A percentile compares a stretch with the other conserved stretches of the same genome.
Conservation (phyloP, 2,888 invertebrate species). For the Dicyrtomina minuta region DNA sequence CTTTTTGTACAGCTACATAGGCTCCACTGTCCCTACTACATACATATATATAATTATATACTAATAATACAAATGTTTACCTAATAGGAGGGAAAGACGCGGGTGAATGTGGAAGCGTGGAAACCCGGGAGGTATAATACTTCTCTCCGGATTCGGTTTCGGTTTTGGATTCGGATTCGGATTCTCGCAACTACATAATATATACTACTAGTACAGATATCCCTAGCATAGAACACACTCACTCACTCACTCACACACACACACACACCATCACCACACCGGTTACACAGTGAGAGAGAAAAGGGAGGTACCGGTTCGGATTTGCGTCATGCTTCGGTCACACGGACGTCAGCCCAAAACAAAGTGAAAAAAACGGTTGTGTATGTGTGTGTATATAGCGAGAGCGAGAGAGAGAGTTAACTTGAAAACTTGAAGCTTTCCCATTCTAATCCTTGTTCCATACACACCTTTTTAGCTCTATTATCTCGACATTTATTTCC, state of each 20-base stretch:
- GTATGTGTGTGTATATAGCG: conserved; percentile 14
- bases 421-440: conserved; percentile 11
- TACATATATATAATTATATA: no score
- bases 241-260: not conserved
- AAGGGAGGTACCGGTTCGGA: conserved; percentile 34
- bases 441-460: conserved; percentile 14
- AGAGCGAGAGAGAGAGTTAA: no score
- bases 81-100: not conserved
- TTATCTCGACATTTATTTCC: conserved; percentile 17
- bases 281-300: conserved; percentile 1
- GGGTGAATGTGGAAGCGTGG: not conserved
- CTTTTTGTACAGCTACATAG: no score
- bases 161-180: no score
- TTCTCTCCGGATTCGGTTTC: no score
- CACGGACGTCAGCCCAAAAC: conserved; percentile 54
- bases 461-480: conserved; percentile 16
- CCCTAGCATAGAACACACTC: not conserved
- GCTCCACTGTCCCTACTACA: no score
- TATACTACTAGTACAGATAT: not conserved
- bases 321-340: conserved; percentile 53
- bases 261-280: not conserved
- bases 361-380: conserved; percentile 42
- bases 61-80: no score
- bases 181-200: no score
- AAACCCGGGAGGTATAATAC: not conserved